Evolutionary conservation across 2,113 vertebrate species (phyloP).

Genomic region (Oxyura jamaicensis): DNA sequence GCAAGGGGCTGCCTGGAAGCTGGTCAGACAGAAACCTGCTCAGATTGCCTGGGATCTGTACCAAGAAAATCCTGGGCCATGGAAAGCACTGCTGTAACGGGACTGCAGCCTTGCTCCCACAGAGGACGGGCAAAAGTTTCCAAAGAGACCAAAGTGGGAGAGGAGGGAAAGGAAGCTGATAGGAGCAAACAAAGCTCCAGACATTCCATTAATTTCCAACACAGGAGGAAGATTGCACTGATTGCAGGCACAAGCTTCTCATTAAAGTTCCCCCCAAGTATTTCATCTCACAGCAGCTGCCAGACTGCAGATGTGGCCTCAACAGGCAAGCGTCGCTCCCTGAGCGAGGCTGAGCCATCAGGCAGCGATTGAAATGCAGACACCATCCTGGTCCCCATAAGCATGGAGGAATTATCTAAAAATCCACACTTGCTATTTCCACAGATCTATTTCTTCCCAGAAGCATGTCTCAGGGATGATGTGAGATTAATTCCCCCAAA

Average conservation of each 20-base stretch:
- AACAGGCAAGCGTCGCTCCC: neutral
- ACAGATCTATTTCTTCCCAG: neutral
- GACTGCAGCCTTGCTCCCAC: neutral
- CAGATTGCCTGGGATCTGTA: neutral
- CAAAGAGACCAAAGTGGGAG: neutral
- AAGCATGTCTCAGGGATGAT: neutral
- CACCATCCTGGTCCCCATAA: neutral
- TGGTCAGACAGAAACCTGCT: neutral
- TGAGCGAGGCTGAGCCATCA: neutral
- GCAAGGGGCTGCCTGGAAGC: neutral
- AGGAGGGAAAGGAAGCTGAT: neutral
- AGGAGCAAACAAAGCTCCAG: neutral
- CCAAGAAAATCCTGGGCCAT: neutral
- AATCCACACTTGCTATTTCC: neutral
- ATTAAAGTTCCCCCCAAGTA: neutral
- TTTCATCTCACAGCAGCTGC: constrained; percentile 1
- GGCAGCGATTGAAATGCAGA: constrained; percentile 6
- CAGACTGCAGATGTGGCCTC: constrained; percentile 38
- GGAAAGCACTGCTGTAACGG: neutral
- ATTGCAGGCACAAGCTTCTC: neutral
- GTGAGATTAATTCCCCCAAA: accelerated
- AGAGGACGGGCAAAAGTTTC: neutral
- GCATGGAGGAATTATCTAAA: neutral
- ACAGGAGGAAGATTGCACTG: neutral
- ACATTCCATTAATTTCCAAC: constrained; percentile 2